Evolutionary conservation across 2,113 vertebrate species (phyloP).

Genomic region (Corythoichthys haematopterus): DNA sequence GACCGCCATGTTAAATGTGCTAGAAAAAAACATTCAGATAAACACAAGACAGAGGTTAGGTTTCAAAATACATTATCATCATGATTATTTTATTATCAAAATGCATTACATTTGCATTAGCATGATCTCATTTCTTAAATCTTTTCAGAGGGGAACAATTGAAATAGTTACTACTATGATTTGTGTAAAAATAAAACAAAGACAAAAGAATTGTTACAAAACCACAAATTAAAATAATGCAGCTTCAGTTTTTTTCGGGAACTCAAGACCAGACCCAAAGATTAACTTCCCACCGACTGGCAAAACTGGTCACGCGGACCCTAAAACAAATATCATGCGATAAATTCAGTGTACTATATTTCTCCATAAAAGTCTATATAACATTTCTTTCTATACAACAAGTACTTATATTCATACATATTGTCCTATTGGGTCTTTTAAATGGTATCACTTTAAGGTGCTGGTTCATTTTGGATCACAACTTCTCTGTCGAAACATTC

Average conservation of each 20-base stretch:
- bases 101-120: conserved; percentile 79
- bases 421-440: conserved; percentile 52
- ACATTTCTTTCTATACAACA: conserved; percentile 73
- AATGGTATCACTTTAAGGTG: conserved; percentile 68
- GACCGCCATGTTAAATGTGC: conserved; percentile 4
- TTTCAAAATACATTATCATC: conserved; percentile 74
- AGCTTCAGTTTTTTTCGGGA: conserved; percentile 59
- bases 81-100: conserved; percentile 98
- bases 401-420: conserved; percentile 68
- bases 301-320: conserved; percentile 45
- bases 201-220: conserved; percentile 69
- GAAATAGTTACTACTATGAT: conserved; percentile 87
- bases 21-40: conserved; percentile 14
- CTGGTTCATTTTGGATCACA: conserved; percentile 70
- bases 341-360: conserved; percentile 73
- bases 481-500: conserved; percentile 66
- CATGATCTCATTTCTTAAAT: conserved; percentile 73
- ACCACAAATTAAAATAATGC: conserved; percentile 77
- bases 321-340: conserved; percentile 65
- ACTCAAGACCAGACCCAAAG: conserved; percentile 41
- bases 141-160: conserved; percentile 55
- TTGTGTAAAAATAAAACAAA: conserved; percentile 80
- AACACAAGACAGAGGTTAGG: conserved; percentile 42
- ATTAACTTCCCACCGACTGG: conserved; percentile 45
- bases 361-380: conserved; percentile 71